A percentile compares a stretch with the other conserved stretches of the same genome.
These are phyloP conservation scores for Shinisaurus crocodilurus DNA, from an alignment of 2,113 vertebrate species.

Conservation along the genomic window DNA sequence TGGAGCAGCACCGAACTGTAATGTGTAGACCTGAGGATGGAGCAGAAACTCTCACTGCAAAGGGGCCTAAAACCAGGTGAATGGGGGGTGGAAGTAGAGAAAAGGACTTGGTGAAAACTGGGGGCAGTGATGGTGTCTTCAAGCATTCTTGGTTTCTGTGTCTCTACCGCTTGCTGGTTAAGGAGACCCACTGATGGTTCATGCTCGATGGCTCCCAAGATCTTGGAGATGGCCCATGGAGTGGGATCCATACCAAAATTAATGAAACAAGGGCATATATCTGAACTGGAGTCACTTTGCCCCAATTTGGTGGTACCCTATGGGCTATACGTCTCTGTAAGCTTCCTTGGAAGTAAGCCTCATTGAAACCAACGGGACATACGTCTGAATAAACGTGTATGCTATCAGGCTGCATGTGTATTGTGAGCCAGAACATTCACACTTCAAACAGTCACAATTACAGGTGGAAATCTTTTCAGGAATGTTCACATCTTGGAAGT, in stretches of 20 bases:
- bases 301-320: not conserved
- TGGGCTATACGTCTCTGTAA: not conserved
- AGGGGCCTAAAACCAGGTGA: not conserved
- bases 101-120: not conserved
- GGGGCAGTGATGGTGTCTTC: not conserved
- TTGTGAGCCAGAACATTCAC: not conserved
- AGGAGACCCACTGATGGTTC: not conserved
- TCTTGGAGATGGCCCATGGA: not conserved
- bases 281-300: not conserved
- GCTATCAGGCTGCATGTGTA: not conserved
- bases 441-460: not conserved
- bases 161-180: not conserved
- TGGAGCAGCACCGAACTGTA: not conserved
- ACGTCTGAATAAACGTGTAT: not conserved
- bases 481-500: not conserved
- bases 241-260: not conserved
- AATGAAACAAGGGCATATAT: not conserved
- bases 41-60: not conserved
- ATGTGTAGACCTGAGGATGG: not conserved
- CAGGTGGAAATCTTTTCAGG: not conserved
- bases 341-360: not conserved
- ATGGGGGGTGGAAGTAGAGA: too few relatives aligned
- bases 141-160: not conserved
- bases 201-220: not conserved
- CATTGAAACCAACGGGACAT: not conserved